Evolutionary conservation across 2,797 vertebrate genomes (phyloP).

Genomic region (Nasua narica): DNA sequence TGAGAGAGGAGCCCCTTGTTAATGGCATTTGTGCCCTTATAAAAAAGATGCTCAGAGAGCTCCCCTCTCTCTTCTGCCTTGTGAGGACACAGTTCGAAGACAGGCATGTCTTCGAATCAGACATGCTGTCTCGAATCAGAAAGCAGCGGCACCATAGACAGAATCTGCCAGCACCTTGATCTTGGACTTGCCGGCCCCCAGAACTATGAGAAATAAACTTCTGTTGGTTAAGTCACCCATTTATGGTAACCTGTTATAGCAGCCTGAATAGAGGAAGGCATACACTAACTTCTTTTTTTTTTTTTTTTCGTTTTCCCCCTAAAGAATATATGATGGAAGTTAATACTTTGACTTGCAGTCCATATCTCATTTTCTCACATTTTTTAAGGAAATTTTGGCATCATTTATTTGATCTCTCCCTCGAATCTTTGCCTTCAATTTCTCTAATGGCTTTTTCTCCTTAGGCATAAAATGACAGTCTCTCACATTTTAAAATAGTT

Average conservation of each 20-base stretch:
- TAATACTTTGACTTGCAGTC: not conserved
- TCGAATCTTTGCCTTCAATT: not conserved
- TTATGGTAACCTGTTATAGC: not conserved
- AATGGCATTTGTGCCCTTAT: not conserved
- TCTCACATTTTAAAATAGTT: not conserved
- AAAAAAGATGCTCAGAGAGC: not conserved
- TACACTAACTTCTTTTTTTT: not conserved
- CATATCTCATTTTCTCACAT: not conserved
- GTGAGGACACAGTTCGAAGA: not conserved
- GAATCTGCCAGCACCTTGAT: not conserved
- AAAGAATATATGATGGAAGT: not conserved
- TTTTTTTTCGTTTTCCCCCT: fast-evolving
- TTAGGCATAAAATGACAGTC: not conserved
- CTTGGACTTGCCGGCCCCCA: not conserved
- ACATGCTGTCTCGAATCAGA: not conserved
- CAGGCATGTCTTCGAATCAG: no score
- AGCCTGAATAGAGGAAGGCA: not conserved
- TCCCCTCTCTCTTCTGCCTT: not conserved
- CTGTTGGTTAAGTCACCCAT: not conserved
- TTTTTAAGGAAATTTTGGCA: not conserved
- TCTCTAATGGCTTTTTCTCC: not conserved
- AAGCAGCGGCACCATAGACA: not conserved
- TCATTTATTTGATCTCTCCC: not conserved
- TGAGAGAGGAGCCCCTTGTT: not conserved
- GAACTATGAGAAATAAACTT: not conserved